Percentiles rank a stretch among this genome's conserved stretches.
These are phyloP conservation scores for Pseudococcus viburni DNA, from an alignment of 2,888 invertebrate species.

Conservation along the genomic window DNA sequence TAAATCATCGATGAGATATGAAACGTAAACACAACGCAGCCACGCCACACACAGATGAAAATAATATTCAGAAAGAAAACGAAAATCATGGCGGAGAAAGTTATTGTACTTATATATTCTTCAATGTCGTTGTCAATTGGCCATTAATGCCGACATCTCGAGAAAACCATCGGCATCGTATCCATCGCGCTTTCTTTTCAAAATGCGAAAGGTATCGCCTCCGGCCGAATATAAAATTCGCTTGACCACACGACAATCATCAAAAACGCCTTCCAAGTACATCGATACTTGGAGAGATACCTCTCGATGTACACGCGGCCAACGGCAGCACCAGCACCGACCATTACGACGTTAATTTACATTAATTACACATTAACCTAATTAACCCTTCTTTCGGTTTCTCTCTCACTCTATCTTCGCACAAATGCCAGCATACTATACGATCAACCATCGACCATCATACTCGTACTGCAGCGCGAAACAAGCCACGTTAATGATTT, in stretches of 20 bases:
- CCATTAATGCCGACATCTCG: slow-evolving; percentile 42
- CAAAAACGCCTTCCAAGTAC: slow-evolving; percentile 34
- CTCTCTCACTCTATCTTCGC: background rate
- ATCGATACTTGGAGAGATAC: background rate
- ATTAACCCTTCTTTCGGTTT: slow-evolving; percentile 53
- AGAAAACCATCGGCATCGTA: slow-evolving; percentile 25
- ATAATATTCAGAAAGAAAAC: slow-evolving; percentile 63
- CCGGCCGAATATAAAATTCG: slow-evolving; percentile 46
- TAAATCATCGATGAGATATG: slow-evolving; percentile 32
- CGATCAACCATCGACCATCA: too few relatives aligned
- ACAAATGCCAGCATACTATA: background rate
- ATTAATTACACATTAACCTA: slow-evolving; percentile 57
- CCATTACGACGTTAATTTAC: slow-evolving; percentile 15
- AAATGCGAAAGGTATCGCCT: slow-evolving; percentile 61
- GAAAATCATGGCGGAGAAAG: slow-evolving; percentile 64
- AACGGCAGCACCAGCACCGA: background rate
- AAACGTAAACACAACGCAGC: slow-evolving; percentile 37
- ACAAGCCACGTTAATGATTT: background rate
- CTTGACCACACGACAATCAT: slow-evolving; percentile 52
- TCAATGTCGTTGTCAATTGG: slow-evolving; percentile 60
- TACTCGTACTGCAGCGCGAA: background rate
- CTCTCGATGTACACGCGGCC: background rate
- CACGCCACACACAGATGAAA: background rate
- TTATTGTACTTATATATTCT: slow-evolving; percentile 50
- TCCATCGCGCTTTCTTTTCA: slow-evolving; percentile 56